Evolutionary conservation across 2,888 invertebrate species (phyloP).

Genomic region (Epinotia demarniana): DNA sequence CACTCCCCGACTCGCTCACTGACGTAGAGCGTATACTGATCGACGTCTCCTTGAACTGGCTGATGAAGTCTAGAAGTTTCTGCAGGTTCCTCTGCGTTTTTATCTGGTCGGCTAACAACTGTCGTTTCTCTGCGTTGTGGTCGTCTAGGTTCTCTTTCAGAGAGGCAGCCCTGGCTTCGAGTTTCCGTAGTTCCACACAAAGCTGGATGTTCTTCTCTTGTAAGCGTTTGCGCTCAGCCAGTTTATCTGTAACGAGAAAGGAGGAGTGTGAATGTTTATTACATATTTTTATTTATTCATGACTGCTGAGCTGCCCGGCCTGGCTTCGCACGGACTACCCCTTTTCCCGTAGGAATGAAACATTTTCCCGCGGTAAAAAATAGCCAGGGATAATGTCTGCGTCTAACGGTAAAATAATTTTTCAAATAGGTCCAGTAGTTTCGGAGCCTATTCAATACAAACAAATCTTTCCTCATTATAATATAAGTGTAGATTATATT

Average conservation of each 20-base stretch:
- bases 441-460: too few species aligned
- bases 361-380: too few species aligned
- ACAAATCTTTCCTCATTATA: too few species aligned
- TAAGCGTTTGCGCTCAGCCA: conserved; percentile 74
- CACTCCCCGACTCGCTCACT: conserved; percentile 74
- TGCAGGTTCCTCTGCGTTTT: conserved; percentile 79
- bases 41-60: conserved; percentile 79
- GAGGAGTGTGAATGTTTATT: background rate
- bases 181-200: conserved; percentile 74
- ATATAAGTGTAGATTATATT: too few species aligned
- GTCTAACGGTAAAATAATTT: too few species aligned
- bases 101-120: conserved; percentile 77
- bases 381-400: too few species aligned
- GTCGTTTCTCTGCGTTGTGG: conserved; percentile 77
- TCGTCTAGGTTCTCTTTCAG: conserved; percentile 78
- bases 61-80: conserved; percentile 80
- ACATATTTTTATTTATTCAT: too few species aligned
- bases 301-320: too few species aligned
- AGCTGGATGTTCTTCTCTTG: conserved; percentile 79
- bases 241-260: conserved; percentile 67
- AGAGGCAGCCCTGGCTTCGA: conserved; percentile 74
- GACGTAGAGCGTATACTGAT: conserved; percentile 74
- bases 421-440: too few species aligned
- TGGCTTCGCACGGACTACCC: too few species aligned
- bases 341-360: too few species aligned